Conservation (phyloP, 2,888 invertebrate species). For the Drosophila falleni region DNA sequence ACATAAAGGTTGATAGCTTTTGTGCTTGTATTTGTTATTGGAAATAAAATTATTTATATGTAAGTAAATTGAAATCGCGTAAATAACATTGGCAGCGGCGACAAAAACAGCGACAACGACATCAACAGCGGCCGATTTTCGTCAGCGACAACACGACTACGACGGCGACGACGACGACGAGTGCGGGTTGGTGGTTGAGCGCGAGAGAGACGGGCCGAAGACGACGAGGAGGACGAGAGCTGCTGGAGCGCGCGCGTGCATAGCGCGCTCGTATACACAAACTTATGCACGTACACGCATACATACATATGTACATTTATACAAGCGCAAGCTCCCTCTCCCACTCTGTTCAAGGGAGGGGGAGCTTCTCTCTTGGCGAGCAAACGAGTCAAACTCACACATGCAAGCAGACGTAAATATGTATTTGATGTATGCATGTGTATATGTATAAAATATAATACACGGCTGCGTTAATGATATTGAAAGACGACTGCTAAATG, state of each 20-base stretch:
- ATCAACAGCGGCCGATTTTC: constrained; percentile 41
- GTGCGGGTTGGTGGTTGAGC: constrained; percentile 65
- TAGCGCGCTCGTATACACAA: constrained; percentile 63
- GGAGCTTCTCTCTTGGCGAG: constrained; percentile 39
- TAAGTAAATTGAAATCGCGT: constrained; percentile 73
- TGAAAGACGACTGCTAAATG: constrained; percentile 52
- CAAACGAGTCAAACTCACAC: constrained; percentile 54
- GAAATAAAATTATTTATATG: constrained; percentile 60
- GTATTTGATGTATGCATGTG: constrained; percentile 21
- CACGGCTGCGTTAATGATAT: constrained; percentile 63
- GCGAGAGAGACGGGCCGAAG: constrained; percentile 41
- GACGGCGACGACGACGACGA: constrained; percentile 35
- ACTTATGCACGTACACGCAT: constrained; percentile 26
- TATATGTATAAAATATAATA: constrained; percentile 52
- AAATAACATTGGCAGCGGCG: constrained; percentile 44
- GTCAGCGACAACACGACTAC: constrained; percentile 31
- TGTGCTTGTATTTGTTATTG: constrained; percentile 42
- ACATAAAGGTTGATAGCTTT: constrained; percentile 39
- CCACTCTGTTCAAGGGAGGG: constrained; percentile 18
- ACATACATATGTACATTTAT: constrained; percentile 30
- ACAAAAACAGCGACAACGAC: constrained; percentile 9
- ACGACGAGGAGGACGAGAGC: constrained; percentile 50
- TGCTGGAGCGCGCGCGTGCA: constrained; percentile 78
- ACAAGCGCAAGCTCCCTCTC: constrained; percentile 39
- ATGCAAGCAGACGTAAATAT: constrained; percentile 49